Base-by-base conservation (phyloP, 2,113 vertebrate species). In the Eolophus roseicapilla region DNA sequence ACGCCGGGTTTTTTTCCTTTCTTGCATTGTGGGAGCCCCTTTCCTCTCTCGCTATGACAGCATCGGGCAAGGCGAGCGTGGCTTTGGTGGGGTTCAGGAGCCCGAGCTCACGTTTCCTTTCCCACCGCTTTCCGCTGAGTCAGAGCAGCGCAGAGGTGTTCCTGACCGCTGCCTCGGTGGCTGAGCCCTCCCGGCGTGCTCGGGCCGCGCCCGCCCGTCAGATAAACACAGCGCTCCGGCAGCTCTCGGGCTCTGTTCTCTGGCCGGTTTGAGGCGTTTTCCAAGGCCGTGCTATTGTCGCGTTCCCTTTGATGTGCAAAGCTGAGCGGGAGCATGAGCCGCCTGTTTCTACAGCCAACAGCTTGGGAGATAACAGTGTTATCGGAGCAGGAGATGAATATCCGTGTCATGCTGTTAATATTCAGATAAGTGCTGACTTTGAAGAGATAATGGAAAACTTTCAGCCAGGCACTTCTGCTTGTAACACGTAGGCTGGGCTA, bases 51-150 rank as follows among this genome's bases (percentile, higher is more conserved):
- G 71, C 91, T 63, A 3, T 79, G 91, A 90, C 86, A 50, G 78
- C 93, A 67, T 37, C 80, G 35, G 25, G 35, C 21, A 53, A 53
- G 80, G 74, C 46, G 64, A 87, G 65, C 0, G 73, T 50, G 89
- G 89, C 93, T 94, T 75, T 90, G 96, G 96, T 53, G 82, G 91
- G 80, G 93, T 50, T 90, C 64, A 67, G 96, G 95, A 97, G 84
- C 64, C 19, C 9, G 46, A 52, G 93, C 90, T 71, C 25, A 7
- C 3, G 71, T 93, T 98, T 98, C 98, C 98, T 98, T 98, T 98
- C 98, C 93, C 97, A 96, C 44, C 17, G 37, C 81, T 86, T 91
- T 88, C 89, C 75, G 97, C 97, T 97, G 97, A 98, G 97, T 98
- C 95, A 94, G 96, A 73, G 91, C 57, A 33, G 77, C 25, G 23